Evolutionary conservation across 2,797 vertebrate genomes (phyloP).

Genomic region (Neopelma chrysocephalum): DNA sequence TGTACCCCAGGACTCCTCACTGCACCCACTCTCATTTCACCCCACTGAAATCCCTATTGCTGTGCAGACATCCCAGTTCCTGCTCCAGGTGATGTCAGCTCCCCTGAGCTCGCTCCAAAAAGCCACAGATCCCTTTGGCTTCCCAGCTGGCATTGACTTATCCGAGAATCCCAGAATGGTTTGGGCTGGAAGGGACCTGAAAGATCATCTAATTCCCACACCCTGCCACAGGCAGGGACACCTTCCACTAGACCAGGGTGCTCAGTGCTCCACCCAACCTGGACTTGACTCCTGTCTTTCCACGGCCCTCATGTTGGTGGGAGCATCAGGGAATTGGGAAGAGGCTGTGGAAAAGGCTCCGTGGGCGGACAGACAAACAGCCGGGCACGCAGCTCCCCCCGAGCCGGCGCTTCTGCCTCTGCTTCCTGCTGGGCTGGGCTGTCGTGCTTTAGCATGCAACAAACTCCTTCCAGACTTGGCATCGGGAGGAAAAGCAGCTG

Average conservation of each 20-base stretch:
- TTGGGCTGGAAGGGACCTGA: neutral
- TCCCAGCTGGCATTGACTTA: rapidly evolving
- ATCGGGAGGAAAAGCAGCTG: slow-evolving; percentile 22
- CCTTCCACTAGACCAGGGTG: neutral
- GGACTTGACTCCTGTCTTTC: neutral
- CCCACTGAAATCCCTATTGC: neutral
- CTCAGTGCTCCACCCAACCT: neutral
- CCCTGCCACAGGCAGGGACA: neutral
- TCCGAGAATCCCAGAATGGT: neutral
- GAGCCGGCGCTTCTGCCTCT: neutral
- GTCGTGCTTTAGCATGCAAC: neutral
- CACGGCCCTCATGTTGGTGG: rapidly evolving
- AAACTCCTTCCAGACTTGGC: slow-evolving; percentile 16
- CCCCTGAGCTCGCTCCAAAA: neutral
- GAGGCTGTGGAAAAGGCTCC: neutral
- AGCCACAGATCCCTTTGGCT: neutral
- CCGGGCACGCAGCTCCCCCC: neutral
- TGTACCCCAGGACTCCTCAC: neutral
- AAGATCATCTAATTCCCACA: neutral
- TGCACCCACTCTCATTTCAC: neutral
- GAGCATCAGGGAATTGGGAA: neutral
- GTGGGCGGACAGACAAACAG: neutral
- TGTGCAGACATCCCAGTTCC: neutral
- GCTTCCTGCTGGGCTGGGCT: neutral
- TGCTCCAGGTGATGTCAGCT: rapidly evolving